These are phyloP conservation scores for Triplophysa rosa DNA, from an alignment of 2,113 vertebrate genomes.

Conservation along the genomic window DNA sequence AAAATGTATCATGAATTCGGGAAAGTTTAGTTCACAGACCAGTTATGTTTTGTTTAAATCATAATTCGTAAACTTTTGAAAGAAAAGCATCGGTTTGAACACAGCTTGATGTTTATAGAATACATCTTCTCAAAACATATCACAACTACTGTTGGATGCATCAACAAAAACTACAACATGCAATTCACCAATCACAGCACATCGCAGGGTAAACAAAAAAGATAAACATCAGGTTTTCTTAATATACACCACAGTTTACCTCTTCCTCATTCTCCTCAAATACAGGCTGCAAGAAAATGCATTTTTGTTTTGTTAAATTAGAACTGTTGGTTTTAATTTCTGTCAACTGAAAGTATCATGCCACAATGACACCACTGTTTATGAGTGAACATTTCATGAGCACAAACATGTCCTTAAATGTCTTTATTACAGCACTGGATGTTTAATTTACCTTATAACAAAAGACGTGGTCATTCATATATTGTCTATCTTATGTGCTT, in stretches of 20 bases:
- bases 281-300: conserved; percentile 41
- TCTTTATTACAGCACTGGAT: neutral
- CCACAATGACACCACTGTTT: conserved; percentile 2
- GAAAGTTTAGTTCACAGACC: neutral
- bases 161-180: neutral
- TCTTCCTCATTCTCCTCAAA: conserved; percentile 37
- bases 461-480: neutral
- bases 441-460: neutral
- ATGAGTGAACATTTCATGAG: neutral
- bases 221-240: neutral
- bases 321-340: neutral
- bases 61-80: neutral
- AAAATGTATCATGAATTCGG: neutral
- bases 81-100: neutral
- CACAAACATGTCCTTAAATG: neutral
- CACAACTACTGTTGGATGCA: too few species aligned
- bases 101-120: too few species aligned
- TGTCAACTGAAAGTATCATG: neutral
- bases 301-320: neutral
- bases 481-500: neutral
- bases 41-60: neutral
- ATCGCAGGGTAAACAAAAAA: neutral
- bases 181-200: neutral
- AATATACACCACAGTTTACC: conserved; percentile 35
- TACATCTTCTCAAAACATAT: too few species aligned